Conservation (phyloP, 1,140 invertebrate species). For the Drosophila takahashii region DNA sequence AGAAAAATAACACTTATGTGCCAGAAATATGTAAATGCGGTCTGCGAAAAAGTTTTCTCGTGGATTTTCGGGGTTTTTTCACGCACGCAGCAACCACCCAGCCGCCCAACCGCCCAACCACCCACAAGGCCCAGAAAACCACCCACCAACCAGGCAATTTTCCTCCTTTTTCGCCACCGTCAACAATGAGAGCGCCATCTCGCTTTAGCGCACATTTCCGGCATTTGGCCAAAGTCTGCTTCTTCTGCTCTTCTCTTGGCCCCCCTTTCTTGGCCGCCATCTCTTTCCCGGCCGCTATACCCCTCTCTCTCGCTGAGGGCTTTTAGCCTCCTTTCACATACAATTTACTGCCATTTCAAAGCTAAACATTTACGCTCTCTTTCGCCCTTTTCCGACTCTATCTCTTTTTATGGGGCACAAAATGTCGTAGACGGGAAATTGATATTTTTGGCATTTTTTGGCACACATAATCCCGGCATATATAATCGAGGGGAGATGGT, state of each 20-base stretch:
- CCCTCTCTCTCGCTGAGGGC: slow-evolving; percentile 43
- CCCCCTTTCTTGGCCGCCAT: slow-evolving; percentile 3
- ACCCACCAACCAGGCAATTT: background rate
- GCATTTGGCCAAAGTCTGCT: slow-evolving; percentile 46
- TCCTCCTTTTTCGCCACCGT: background rate
- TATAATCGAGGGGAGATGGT: background rate
- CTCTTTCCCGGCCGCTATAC: background rate
- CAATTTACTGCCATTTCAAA: slow-evolving; percentile 81
- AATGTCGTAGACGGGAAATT: slow-evolving; percentile 78
- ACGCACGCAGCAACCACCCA: slow-evolving; percentile 31
- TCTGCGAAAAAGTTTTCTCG: slow-evolving; percentile 42
- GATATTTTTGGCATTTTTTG: slow-evolving; percentile 71
- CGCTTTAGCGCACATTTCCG: slow-evolving; percentile 79
- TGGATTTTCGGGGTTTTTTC: slow-evolving; percentile 24
- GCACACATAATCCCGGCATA: slow-evolving; percentile 45
- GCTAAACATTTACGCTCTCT: slow-evolving; percentile 66
- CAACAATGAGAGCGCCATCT: slow-evolving; percentile 72
- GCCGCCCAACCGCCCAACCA: slow-evolving; percentile 7
- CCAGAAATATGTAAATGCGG: slow-evolving; percentile 30
- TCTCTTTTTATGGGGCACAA: slow-evolving; percentile 62
- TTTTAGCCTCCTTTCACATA: slow-evolving; percentile 83
- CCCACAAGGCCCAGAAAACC: background rate
- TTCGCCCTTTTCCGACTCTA: slow-evolving; percentile 10
- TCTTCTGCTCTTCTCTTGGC: slow-evolving; percentile 10
- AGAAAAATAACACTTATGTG: slow-evolving; percentile 81